Evolutionary conservation across 1,140 invertebrate species (phyloP).

Genomic region (Calosoma granatense): DNA sequence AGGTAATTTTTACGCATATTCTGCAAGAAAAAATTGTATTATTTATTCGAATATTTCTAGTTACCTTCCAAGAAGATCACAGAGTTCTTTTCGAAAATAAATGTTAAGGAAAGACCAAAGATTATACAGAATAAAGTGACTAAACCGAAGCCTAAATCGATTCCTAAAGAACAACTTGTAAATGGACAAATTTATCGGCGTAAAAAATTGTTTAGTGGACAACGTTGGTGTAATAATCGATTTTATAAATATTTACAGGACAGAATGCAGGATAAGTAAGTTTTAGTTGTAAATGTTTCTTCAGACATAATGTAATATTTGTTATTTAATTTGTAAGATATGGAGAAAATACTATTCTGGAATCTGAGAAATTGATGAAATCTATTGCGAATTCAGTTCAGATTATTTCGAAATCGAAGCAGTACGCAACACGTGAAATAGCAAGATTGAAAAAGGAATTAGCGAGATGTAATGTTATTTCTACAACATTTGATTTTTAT

Average conservation of each 20-base stretch:
- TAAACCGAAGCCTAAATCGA: too few species aligned
- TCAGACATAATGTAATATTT: not conserved
- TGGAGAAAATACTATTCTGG: not conserved
- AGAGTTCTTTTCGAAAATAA: too few species aligned
- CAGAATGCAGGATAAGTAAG: not conserved
- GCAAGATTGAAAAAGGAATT: not conserved
- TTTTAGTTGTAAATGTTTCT: not conserved
- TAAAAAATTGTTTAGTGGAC: not conserved
- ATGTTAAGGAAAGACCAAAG: too few species aligned
- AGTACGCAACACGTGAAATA: not conserved
- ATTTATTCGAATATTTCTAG: too few species aligned
- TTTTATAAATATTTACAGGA: not conserved
- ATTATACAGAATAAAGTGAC: too few species aligned
- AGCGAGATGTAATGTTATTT: not conserved
- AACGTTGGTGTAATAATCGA: not conserved
- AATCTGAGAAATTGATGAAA: not conserved
- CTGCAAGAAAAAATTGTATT: too few species aligned
- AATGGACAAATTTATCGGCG: not conserved
- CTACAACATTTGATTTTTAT: not conserved
- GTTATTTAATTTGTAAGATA: not conserved
- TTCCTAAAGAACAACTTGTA: too few species aligned
- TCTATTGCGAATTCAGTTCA: not conserved
- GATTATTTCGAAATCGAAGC: not conserved
- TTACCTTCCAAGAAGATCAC: too few species aligned
- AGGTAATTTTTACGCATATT: too few species aligned